phyloP scores from a whole-genome alignment of 2,113 vertebrate genomes.

The Theristicus caerulescens region DNA sequence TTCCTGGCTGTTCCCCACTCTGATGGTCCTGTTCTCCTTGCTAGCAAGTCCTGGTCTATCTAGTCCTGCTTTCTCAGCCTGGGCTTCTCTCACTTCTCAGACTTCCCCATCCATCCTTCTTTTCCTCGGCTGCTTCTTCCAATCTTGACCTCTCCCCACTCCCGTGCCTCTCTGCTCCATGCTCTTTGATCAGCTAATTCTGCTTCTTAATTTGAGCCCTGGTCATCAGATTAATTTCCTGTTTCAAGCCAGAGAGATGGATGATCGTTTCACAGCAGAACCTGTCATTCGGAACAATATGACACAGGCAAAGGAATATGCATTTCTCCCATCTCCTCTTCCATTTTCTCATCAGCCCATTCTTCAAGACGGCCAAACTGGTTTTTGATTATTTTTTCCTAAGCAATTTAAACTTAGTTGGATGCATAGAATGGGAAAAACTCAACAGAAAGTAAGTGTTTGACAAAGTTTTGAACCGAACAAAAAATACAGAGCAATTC shows the following conservation, averaged over 20 bases:
- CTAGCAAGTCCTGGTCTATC: background rate
- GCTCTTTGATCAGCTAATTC: background rate
- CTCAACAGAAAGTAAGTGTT: background rate
- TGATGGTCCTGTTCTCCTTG: background rate
- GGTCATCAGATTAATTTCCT: background rate
- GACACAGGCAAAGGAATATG: background rate
- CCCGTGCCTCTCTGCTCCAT: accelerated
- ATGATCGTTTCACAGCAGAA: background rate
- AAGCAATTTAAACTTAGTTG: background rate
- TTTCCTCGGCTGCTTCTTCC: background rate
- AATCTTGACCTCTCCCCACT: background rate
- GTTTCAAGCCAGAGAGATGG: background rate
- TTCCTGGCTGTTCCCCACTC: background rate
- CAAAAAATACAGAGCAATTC: background rate
- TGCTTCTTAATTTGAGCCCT: background rate
- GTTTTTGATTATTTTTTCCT: background rate
- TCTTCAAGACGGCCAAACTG: background rate
- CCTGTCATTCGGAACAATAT: background rate
- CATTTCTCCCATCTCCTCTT: background rate
- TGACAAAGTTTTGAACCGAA: background rate
- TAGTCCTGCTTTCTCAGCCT: background rate
- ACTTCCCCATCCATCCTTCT: background rate
- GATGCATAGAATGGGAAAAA: background rate
- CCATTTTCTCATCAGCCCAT: background rate
- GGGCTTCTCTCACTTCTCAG: background rate